Evolutionary conservation across 2,888 invertebrate species (phyloP).

Genomic region (Cotesia congregata): DNA sequence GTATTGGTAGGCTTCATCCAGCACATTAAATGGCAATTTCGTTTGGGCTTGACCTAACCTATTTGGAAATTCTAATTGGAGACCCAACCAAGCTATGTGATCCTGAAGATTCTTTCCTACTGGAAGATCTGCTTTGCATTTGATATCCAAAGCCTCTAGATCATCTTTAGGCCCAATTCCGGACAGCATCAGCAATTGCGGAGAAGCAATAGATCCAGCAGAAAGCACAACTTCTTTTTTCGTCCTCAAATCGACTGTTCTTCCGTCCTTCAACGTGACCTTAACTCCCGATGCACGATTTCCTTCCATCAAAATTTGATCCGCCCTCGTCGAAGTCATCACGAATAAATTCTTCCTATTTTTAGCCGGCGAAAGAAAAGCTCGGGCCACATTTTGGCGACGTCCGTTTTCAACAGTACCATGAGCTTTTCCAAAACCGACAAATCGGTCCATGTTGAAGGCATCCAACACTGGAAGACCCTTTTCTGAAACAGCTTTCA

Average conservation of each 20-base stretch:
- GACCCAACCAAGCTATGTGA: conserved; percentile 74
- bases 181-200: conserved; percentile 91
- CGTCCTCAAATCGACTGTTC: conserved; percentile 72
- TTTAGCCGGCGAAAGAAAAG: conserved; percentile 74
- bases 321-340: conserved; percentile 75
- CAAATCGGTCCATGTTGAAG: conserved; percentile 59
- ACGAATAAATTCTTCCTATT: conserved; percentile 78
- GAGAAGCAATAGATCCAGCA: conserved; percentile 89
- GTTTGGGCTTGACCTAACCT: conserved; percentile 63
- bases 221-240: conserved; percentile 87
- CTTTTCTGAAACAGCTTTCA: conserved; percentile 70
- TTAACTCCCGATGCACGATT: conserved; percentile 77
- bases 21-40: conserved; percentile 68
- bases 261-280: conserved; percentile 76
- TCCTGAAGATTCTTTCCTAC: conserved; percentile 78
- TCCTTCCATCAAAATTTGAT: conserved; percentile 78
- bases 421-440: neutral
- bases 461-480: conserved; percentile 67
- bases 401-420: neutral
- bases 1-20: neutral
- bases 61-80: conserved; percentile 11
- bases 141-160: conserved; percentile 73
- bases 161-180: conserved; percentile 76
- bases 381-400: conserved; percentile 72
- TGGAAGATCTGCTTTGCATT: conserved; percentile 74